Conservation (phyloP, 2,888 invertebrate genomes). For the Steinernema scapterisci region DNA sequence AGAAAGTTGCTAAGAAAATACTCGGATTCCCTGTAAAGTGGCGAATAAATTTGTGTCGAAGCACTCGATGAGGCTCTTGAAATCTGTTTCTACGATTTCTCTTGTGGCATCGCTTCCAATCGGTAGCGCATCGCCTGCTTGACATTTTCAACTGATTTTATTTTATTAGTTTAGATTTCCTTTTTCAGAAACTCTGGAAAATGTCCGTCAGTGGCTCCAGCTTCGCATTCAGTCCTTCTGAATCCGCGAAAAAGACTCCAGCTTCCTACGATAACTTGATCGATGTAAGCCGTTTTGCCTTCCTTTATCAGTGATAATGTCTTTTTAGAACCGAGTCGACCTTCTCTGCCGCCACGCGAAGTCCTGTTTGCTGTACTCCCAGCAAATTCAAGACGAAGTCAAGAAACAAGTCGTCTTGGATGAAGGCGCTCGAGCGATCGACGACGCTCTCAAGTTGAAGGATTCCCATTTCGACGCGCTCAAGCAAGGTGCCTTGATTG, state of each 20-base stretch:
- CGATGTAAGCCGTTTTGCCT: not conserved
- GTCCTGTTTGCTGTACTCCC: not conserved
- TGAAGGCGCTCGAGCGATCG: not conserved
- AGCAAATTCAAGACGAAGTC: not conserved
- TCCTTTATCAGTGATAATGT: not conserved
- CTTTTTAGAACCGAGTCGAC: not conserved
- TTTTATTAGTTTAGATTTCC: too few relatives aligned
- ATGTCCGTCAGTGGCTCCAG: too few relatives aligned
- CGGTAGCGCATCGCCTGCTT: too few relatives aligned
- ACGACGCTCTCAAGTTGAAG: not conserved
- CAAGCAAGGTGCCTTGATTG: not conserved
- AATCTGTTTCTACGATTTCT: too few relatives aligned
- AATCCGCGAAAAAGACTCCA: not conserved
- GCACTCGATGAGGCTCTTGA: too few relatives aligned
- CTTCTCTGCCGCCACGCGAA: slow-evolving; percentile 3
- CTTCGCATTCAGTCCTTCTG: too few relatives aligned
- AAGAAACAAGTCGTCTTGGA: not conserved
- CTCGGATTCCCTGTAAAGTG: not conserved
- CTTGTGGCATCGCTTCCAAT: too few relatives aligned
- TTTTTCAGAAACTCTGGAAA: too few relatives aligned
- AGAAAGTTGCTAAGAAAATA: not conserved
- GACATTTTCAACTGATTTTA: too few relatives aligned
- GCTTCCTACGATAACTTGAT: not conserved
- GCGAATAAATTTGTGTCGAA: not conserved
- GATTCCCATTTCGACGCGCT: not conserved